phyloP scores from a whole-genome alignment of 2,797 vertebrate genomes.

The Ptychadena robeensis region DNA sequence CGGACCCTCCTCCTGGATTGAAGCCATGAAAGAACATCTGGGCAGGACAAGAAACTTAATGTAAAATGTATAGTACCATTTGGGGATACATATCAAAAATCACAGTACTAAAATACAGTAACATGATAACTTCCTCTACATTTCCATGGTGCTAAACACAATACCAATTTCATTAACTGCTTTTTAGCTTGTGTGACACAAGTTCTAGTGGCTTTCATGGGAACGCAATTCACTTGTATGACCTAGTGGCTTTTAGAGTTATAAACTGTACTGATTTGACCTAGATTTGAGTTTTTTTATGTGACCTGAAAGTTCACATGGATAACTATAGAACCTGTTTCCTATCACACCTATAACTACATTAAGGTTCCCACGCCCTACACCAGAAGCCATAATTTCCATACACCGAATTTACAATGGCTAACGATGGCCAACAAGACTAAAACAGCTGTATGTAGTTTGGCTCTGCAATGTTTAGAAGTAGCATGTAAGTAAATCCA shows the following conservation, averaged over 20 bases:
- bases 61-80: conserved; percentile 33
- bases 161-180: conserved; percentile 27
- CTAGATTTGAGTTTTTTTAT: neutral
- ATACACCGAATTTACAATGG: too few relatives aligned
- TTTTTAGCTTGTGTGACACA: conserved; percentile 1
- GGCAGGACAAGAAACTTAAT: conserved; percentile 42
- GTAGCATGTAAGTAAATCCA: too few relatives aligned
- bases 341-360: neutral
- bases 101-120: conserved; percentile 52
- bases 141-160: conserved; percentile 46
- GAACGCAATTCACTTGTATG: neutral
- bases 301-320: neutral
- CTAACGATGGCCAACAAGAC: too few relatives aligned
- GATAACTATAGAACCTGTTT: neutral
- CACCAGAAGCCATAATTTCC: too few relatives aligned
- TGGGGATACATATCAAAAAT: conserved; percentile 50
- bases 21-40: conserved; percentile 56
- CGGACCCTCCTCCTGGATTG: conserved; percentile 35
- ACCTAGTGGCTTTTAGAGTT: neutral
- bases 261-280: neutral
- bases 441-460: too few relatives aligned
- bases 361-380: too few relatives aligned
- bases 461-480: too few relatives aligned
- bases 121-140: conserved; percentile 53
- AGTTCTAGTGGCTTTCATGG: neutral